Evolutionary conservation across 2,797 vertebrate genomes (phyloP).

Genomic region (Cichlasoma orientale): DNA sequence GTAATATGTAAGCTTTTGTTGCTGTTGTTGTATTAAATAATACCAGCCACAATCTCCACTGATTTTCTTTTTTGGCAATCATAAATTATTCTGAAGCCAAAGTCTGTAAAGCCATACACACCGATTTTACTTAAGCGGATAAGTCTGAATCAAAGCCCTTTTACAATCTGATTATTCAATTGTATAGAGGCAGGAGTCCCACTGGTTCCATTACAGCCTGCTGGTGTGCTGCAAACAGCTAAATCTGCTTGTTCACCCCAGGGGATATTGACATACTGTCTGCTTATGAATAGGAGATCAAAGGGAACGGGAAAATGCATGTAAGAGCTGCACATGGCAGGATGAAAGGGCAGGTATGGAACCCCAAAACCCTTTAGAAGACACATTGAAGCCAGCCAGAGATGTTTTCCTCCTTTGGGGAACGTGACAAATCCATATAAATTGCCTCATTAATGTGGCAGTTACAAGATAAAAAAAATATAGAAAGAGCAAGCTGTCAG

Average conservation of each 20-base stretch:
- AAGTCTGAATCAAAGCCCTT: constrained; percentile 50
- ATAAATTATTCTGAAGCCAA: constrained; percentile 23
- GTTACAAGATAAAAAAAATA: not conserved
- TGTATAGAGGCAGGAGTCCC: constrained; percentile 44
- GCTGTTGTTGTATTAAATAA: constrained; percentile 3
- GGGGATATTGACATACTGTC: constrained; percentile 42
- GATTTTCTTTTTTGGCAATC: constrained; percentile 2
- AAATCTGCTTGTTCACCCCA: constrained; percentile 45
- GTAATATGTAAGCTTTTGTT: not conserved
- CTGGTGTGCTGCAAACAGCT: constrained; percentile 44
- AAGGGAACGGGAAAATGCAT: constrained; percentile 34
- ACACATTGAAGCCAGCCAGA: constrained; percentile 13
- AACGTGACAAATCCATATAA: constrained; percentile 45
- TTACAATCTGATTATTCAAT: constrained; percentile 66
- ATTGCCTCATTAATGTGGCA: constrained; percentile 23
- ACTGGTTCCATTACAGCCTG: constrained; percentile 48
- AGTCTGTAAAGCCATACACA: constrained; percentile 8
- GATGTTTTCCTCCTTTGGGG: constrained; percentile 6
- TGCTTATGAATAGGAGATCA: constrained; percentile 57
- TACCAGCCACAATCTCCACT: not conserved
- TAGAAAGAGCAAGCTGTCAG: not conserved
- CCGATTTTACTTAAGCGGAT: constrained; percentile 55
- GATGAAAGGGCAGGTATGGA: constrained; percentile 46
- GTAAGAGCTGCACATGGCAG: constrained; percentile 5
- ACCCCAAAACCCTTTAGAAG: constrained; percentile 23